Conservation (phyloP, 2,113 vertebrate species). For the human region DNA sequence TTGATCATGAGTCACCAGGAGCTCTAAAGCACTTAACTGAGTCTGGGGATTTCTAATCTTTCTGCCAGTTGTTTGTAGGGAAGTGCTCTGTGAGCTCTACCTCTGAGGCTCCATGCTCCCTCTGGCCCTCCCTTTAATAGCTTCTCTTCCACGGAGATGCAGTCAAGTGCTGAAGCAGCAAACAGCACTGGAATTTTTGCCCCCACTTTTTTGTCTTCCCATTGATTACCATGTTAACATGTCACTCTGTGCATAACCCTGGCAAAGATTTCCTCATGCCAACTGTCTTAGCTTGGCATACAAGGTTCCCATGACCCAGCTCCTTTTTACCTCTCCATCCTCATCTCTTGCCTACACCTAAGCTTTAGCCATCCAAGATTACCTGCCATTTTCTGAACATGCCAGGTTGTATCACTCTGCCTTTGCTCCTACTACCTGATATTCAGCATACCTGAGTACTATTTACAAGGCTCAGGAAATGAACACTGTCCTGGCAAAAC, state of each 20-base stretch:
- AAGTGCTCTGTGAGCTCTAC: background rate
- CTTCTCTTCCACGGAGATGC: background rate
- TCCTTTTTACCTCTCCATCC: background rate
- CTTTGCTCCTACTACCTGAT: background rate
- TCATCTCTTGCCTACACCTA: background rate
- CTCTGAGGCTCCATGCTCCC: background rate
- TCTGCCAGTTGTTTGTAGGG: background rate
- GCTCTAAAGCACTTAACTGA: background rate
- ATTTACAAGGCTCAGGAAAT: background rate
- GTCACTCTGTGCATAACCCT: background rate
- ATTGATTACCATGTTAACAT: background rate
- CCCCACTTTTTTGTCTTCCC: background rate
- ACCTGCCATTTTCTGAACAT: background rate
- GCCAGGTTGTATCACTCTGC: background rate
- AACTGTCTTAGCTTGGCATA: background rate
- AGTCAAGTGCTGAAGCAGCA: background rate
- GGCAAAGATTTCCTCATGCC: background rate
- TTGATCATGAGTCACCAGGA: background rate
- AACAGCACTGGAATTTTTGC: background rate
- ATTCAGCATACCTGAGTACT: background rate
- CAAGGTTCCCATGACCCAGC: background rate
- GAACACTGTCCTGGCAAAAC: background rate
- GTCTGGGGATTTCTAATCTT: background rate
- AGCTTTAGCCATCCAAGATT: background rate
- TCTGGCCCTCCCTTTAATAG: background rate